Conservation (phyloP, 2,888 invertebrate species). For the Heliconius cydno region DNA sequence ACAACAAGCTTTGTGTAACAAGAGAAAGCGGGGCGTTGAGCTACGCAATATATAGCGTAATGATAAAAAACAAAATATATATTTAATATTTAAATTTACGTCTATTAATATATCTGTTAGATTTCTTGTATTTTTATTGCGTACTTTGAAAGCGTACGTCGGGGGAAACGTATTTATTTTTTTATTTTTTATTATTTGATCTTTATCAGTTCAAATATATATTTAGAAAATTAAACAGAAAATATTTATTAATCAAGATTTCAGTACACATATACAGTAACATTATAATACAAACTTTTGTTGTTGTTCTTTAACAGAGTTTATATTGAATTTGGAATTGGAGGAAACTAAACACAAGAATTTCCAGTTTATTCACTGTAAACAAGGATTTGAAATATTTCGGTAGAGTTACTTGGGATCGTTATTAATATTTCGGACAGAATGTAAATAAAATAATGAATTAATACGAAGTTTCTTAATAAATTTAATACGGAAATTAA, state of each 20-base stretch:
- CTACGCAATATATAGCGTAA: background rate
- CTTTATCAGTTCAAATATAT: background rate
- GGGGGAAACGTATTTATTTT: too few relatives aligned
- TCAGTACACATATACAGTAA: background rate
- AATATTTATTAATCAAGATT: background rate
- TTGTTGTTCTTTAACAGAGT: conserved; percentile 35
- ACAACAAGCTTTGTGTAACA: too few relatives aligned
- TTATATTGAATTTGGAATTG: conserved; percentile 39
- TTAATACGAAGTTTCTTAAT: background rate
- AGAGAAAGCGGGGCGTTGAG: background rate
- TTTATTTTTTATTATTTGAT: too few relatives aligned
- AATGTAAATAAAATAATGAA: conserved; percentile 33
- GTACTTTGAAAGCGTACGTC: too few relatives aligned
- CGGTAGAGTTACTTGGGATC: conserved; percentile 26
- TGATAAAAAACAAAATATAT: too few relatives aligned
- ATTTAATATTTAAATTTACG: too few relatives aligned
- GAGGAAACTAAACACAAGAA: conserved; percentile 40
- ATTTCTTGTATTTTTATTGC: too few relatives aligned
- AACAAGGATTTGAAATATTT: conserved; percentile 44
- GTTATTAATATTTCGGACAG: conserved; percentile 28
- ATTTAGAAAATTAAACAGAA: background rate
- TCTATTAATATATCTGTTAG: too few relatives aligned
- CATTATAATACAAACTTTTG: conserved; percentile 17
- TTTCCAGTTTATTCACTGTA: conserved; percentile 44
- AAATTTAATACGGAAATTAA: too few relatives aligned